phyloP scores from a whole-genome alignment of 2,113 vertebrate species.

The Euleptes europaea region DNA sequence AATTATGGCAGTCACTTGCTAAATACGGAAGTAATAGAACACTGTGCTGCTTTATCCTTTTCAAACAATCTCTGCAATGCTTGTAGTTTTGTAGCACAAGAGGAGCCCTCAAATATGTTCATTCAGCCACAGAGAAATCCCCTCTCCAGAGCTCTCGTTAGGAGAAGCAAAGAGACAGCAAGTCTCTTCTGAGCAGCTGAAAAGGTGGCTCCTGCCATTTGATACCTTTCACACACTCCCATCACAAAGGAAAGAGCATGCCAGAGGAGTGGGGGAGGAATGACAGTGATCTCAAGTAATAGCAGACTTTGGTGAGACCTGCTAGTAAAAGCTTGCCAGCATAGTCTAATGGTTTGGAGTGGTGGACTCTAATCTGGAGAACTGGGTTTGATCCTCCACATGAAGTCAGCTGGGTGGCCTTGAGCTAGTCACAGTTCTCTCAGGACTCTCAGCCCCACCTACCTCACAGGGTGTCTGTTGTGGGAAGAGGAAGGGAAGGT shows the following conservation, averaged over 20 bases:
- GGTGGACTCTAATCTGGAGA: no score
- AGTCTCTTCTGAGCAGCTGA: no score
- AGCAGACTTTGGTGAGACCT: not conserved
- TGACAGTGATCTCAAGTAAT: not conserved
- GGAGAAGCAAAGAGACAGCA: not conserved
- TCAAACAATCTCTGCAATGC: not conserved
- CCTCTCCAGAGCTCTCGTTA: not conserved
- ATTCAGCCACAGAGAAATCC: not conserved
- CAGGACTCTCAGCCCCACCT: no score
- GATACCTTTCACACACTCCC: not conserved
- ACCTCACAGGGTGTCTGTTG: no score
- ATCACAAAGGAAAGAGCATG: no score
- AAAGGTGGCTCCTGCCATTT: not conserved
- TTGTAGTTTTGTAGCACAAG: not conserved
- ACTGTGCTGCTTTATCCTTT: not conserved
- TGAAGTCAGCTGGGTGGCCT: no score
- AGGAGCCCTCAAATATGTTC: not conserved
- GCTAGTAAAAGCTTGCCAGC: not conserved
- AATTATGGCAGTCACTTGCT: not conserved
- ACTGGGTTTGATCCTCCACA: no score
- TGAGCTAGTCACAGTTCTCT: no score
- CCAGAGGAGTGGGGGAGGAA: not conserved
- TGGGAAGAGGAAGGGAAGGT: no score
- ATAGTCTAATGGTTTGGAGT: no score
- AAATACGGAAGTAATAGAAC: not conserved